Base-by-base conservation (phyloP, 1,140 invertebrate species). In the Platyura marginata region DNA sequence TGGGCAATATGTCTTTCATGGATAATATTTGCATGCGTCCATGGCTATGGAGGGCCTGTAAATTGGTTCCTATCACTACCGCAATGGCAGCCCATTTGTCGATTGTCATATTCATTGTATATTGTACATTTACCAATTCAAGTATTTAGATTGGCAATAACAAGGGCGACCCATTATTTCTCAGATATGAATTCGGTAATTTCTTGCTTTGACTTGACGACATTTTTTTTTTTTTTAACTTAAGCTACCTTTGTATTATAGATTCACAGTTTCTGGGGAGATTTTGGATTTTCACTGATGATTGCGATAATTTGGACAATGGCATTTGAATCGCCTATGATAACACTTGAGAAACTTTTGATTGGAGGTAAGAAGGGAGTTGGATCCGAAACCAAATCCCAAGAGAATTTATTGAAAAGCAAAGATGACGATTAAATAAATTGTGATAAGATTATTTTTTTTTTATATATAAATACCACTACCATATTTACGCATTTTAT, bases 1-100 rank as follows among this genome's bases (percentile, higher is more conserved):
- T 84, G 80, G 71, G 65, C 68, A 0, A 5, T 75, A 0, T 65
- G 59, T 1, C 41, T 85, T 3, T 65, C 66, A 1, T 82, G 79
- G 77, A 63, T 85, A 9, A 68, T 81, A 4, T 73, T 78, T 35
- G 74, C 75, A 2, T 79, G 79, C 48, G 56, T 66, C 3, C 64
- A 70, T 40, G 75, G 73, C 21, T 72, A 74, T 52, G 79, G 73
- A 46, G 77, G 68, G 40, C 52, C 63, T 21, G 59, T 69, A 21
- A 65, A 70, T 40, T 62, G 61, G 52, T 61, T 71, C n/a, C 49
- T 71, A 3, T 63, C 62, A 6, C 51, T 60, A 5, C 47, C 52
- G 1, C 45, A 69, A 16, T 71, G 67, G 66, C 68, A 71, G 49
- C 48, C 70, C 0, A 49, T 66, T 0, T 59, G 62, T 11, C 56